phyloP scores from a whole-genome alignment of 2,113 vertebrate species.

The Oreotragus oreotragus region DNA sequence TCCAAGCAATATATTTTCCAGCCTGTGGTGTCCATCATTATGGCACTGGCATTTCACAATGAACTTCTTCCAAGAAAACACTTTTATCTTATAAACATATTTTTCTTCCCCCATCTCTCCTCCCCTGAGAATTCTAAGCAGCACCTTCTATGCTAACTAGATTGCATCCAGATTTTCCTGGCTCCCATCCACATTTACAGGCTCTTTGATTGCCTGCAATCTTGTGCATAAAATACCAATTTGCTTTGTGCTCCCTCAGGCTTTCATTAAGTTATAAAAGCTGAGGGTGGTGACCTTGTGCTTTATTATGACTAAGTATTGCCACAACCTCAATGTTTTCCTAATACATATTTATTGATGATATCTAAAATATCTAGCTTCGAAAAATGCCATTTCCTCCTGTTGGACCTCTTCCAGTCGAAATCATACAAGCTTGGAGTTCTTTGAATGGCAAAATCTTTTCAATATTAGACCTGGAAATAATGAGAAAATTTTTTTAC shows the following conservation, averaged over 20 bases:
- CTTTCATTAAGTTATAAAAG: conserved; percentile 19
- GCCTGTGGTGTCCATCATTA: neutral
- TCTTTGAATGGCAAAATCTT: neutral
- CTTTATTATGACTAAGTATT: neutral
- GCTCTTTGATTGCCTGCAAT: neutral
- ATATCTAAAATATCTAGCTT: neutral
- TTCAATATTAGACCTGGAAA: neutral
- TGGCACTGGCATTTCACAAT: neutral
- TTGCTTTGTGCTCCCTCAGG: neutral
- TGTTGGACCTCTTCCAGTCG: neutral
- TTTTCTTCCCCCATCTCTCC: neutral
- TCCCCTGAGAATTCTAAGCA: neutral
- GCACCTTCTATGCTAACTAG: neutral
- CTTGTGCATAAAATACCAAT: neutral
- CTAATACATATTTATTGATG: neutral
- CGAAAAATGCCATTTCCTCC: neutral
- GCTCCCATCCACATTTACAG: neutral
- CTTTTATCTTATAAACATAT: neutral
- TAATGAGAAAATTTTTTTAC: neutral
- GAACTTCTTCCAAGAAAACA: neutral
- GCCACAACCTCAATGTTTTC: neutral
- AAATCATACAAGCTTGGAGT: neutral
- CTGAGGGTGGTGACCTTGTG: neutral
- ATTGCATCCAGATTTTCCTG: neutral
- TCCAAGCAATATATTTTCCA: neutral